A percentile compares a stretch with the other conserved stretches of the same genome.
Evolutionary conservation across 2,888 invertebrate species (phyloP).

Genomic region (Aricia artaxerxes): DNA sequence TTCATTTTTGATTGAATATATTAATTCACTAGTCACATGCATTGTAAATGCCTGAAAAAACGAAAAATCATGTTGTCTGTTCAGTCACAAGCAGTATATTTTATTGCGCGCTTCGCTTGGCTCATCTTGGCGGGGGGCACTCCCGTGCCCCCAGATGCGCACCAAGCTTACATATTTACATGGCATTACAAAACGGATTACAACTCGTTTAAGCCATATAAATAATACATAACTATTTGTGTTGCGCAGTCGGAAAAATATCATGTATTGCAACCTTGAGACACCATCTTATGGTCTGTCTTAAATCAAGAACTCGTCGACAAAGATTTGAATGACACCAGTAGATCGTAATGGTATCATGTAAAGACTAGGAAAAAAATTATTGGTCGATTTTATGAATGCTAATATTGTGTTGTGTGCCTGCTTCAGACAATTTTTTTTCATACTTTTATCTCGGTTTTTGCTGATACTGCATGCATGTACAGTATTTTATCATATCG

Average conservation of each 20-base stretch:
- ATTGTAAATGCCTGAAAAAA: constrained; percentile 16
- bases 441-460: background rate
- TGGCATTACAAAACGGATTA: background rate
- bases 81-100: background rate
- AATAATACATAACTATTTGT: too few species aligned
- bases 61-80: background rate
- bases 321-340: too few species aligned
- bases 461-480: background rate
- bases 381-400: background rate
- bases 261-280: too few species aligned
- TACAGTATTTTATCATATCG: background rate
- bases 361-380: too few species aligned
- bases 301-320: too few species aligned
- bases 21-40: constrained; percentile 12
- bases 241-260: too few species aligned
- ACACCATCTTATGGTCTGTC: too few species aligned
- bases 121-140: too few species aligned
- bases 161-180: background rate
- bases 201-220: background rate
- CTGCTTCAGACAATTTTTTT: background rate
- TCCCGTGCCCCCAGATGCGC: background rate
- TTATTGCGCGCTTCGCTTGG: too few species aligned
- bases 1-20: background rate
- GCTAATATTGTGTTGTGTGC: background rate
- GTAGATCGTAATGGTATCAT: too few species aligned